These are phyloP conservation scores for Xestoiulus laeticollis DNA, from an alignment of 2,888 invertebrate species.

Conservation along the genomic window DNA sequence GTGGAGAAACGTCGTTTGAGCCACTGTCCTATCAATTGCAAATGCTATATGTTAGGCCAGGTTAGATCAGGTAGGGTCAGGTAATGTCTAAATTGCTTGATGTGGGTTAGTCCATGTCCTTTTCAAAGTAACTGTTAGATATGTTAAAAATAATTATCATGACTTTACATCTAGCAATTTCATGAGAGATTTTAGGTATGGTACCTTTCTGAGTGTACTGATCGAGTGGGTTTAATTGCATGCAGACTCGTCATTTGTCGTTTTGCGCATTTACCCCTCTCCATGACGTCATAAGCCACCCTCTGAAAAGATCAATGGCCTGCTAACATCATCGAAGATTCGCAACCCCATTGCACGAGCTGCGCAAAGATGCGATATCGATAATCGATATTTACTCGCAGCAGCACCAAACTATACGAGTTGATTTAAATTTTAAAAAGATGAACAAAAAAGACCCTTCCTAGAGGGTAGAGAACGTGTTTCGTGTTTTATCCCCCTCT, in stretches of 20 bases:
- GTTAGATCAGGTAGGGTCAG: no score
- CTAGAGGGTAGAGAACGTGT: slow-evolving; percentile 9
- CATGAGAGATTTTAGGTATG: not conserved
- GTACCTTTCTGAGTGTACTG: no score
- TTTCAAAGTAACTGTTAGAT: no score
- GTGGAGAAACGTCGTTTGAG: no score
- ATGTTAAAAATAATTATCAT: no score
- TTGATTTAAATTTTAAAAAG: slow-evolving; percentile 42
- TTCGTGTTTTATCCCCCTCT: slow-evolving; percentile 37
- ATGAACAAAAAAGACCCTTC: slow-evolving; percentile 39
- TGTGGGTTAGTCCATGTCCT: no score
- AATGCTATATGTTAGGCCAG: no score
- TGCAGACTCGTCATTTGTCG: not conserved
- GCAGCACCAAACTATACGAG: slow-evolving; percentile 30
- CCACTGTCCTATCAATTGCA: no score
- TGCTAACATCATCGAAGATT: slow-evolving; percentile 27
- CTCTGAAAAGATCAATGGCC: slow-evolving; percentile 15
- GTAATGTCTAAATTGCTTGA: no score
- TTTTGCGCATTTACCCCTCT: not conserved
- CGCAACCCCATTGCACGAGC: not conserved
- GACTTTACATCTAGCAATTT: not conserved
- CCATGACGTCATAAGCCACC: not conserved
- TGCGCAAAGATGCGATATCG: slow-evolving; percentile 11
- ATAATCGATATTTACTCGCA: slow-evolving; percentile 45
- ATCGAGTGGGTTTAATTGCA: no score